phyloP scores from a whole-genome alignment of 1,140 invertebrate genomes.

The Eueides isabella region DNA sequence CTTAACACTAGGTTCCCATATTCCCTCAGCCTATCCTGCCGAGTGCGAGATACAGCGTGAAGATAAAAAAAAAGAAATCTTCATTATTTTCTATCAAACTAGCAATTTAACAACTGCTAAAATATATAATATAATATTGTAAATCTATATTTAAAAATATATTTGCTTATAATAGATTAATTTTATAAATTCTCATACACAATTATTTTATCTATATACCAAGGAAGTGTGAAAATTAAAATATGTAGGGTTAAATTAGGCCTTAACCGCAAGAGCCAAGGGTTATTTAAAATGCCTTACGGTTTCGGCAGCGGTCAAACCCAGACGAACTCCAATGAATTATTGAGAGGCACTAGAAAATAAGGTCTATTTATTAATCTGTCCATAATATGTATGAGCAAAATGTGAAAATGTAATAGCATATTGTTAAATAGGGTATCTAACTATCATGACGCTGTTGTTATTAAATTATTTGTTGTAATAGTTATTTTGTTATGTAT shows the following conservation, averaged over 20 bases:
- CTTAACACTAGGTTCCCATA: neutral
- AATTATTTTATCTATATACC: neutral
- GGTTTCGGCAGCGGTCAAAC: slow-evolving; percentile 28
- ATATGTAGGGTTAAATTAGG: slow-evolving; percentile 33
- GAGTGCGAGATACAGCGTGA: neutral
- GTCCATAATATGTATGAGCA: neutral
- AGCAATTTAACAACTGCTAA: too few relatives aligned
- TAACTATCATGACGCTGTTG: neutral
- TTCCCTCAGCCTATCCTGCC: neutral
- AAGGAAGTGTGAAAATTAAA: slow-evolving; percentile 16
- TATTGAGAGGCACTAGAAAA: neutral
- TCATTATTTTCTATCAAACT: too few relatives aligned
- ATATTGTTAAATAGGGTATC: neutral
- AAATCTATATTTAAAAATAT: too few relatives aligned
- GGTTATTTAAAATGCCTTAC: slow-evolving; percentile 54
- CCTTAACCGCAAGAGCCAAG: slow-evolving; percentile 40
- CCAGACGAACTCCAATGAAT: neutral
- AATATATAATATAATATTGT: too few relatives aligned
- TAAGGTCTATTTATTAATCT: neutral
- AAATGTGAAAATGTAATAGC: neutral
- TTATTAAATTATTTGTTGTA: neutral
- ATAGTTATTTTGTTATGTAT: neutral
- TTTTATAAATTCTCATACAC: neutral
- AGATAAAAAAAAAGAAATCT: neutral
- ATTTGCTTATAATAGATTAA: too few relatives aligned